phyloP scores from a whole-genome alignment of 2,113 vertebrate genomes.

The Chionomys nivalis region DNA sequence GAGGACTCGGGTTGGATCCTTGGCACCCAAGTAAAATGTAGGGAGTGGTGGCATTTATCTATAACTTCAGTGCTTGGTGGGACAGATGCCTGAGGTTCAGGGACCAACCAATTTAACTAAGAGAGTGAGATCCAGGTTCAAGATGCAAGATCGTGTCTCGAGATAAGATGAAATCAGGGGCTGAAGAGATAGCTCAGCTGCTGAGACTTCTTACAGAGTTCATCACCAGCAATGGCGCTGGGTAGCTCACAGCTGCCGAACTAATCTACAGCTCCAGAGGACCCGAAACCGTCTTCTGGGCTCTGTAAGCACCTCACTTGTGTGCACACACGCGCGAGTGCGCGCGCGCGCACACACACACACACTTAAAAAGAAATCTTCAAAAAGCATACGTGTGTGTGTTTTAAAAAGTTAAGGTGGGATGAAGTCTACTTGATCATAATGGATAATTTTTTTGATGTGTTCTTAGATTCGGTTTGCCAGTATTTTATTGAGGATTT shows the following conservation, averaged over 20 bases:
- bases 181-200: not conserved
- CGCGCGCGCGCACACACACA: not conserved
- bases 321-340: fast-evolving
- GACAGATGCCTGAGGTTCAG: not conserved
- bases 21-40: not conserved
- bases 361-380: not conserved
- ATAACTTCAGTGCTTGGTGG: not conserved
- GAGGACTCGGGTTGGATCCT: not conserved
- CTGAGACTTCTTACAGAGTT: not conserved
- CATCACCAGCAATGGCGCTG: not conserved
- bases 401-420: not conserved
- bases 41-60: not conserved
- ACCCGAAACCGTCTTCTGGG: not conserved
- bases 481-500: too few species aligned
- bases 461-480: too few species aligned
- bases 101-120: not conserved
- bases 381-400: too few species aligned
- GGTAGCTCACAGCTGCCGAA: not conserved
- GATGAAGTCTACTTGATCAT: too few species aligned
- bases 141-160: not conserved
- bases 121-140: not conserved
- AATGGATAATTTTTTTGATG: too few species aligned
- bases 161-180: not conserved
- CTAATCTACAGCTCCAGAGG: not conserved
- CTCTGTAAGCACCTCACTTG: not conserved